Evolutionary conservation across 2,888 invertebrate genomes (phyloP), one percentile per base, ranked within the genome.

Genomic region (Ormyrus thymus): DNA sequence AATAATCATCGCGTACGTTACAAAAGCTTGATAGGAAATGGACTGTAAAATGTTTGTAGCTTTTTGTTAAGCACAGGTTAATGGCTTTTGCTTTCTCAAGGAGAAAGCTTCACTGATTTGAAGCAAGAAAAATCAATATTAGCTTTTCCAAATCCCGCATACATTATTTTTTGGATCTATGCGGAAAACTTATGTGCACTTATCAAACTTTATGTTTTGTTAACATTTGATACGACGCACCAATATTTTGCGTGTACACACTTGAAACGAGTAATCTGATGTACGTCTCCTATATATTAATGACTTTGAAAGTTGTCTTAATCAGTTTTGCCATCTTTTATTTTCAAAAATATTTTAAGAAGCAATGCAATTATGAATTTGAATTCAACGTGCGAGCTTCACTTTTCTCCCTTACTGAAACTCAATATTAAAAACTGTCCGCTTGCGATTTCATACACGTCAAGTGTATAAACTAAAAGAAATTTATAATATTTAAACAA

Each of bases 61-160:
- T 61, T 61, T 61, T 61, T 61, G 43, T 43, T 43, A 43, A 10
- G 11, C 10, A 5, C 7, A 64, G 48, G 46, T 64, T 64, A 64
- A 64, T n/a, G 62, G 48, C 62, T 64, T 64, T 7, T 64, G 62
- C 62, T 64, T 64, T 64, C 62, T 48, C 48, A 43, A 8, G 46
- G 62, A 48, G 62, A 64, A 64, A 64, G 62, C 48, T 46, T 46
- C 13, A 10, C 62, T 2, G n/a, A 29, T 29, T 29, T 10, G 13
- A 11, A 64, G 0, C 7, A 64, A 64, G 62, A 64, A 64, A 64
- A 64, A n/a, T 64, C 62, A 9, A 48, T 13, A 48, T 64, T 11
- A 43, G 43, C 43, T 10, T 43, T 15, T 15, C 43, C 11, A 6
- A 43, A 61, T 61, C 59, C 7, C 10, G 59, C 3, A 45, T 55